Base-by-base conservation (phyloP, 2,888 invertebrate genomes). In the Cerastis rubricosa region DNA sequence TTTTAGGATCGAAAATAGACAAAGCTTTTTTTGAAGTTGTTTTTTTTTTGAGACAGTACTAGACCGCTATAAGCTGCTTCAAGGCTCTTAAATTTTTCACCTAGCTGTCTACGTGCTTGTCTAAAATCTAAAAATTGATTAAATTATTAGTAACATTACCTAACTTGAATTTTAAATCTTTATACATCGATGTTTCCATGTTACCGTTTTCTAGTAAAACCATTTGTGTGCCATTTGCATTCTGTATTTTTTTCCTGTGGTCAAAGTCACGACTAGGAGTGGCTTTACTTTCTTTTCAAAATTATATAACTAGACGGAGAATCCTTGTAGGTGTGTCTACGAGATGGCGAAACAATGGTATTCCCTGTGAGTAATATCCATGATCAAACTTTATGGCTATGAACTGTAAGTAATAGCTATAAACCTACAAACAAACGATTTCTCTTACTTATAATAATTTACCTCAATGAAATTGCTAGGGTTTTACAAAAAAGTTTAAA, bases 341-440 rank as follows among this genome's bases (percentile, higher is more conserved):
- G 19, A 35, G n/a, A 40, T 74, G 45, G 59, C 2, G 67, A 68
- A 79, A 74, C 73, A 65, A 84, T 84, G 61, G 74, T 74, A 49
- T 79, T 66, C 65, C 54, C 68, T 35, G n/a, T 77, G 80, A 84
- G 45, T 57, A 78, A 83, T 74, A 70, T 5, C 54, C 45, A 84
- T 80, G 70, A 64, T 80, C 35, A 73, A 65, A 63, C 43, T 66
- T 84, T 84, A 79, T 49, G 61, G 74, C 69, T n/a, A 35, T 65
- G 25, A 25, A 35, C 54, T 17, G 29, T 68, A 54, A 83, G 40
- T 71, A 54, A 83, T 69, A 65, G 43, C 22, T 69, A 54, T 80
- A 80, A 82, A 80, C 65, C 57, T 61, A 82, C 54, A 67, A 49
- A 57, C 17, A 51, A 35, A 25, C 25, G 70, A 80, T 83, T 83